Evolutionary conservation across 2,888 invertebrate species (phyloP), one percentile per base, ranked within the genome.

Genomic region (Patella pellucida): DNA sequence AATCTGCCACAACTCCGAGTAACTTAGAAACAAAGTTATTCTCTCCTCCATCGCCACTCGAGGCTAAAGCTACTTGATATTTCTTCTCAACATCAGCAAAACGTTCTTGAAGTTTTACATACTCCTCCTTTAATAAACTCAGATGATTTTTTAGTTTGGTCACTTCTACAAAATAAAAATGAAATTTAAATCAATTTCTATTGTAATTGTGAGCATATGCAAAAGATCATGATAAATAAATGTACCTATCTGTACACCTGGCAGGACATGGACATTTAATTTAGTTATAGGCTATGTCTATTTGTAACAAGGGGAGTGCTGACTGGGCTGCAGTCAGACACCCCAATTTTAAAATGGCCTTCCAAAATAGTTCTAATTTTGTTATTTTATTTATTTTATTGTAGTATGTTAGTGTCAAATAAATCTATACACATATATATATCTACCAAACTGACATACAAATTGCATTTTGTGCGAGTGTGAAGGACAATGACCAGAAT

Each of bases 11-110:
- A 52, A 95, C 95, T 90, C 94, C 93, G 11, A 97, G 93, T 12
- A 98, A 93, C 73, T 95, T 93, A 3, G 95, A 94, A n/a, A 96
- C 95, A 91, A 97, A 98, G 87, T 95, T 95, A 79, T 95, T 94
- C 68, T 79, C 78, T 23, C 83, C 83, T 12, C 82, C 83, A 41
- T 84, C 81, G 16, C 86, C 93, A 79, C 93, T 93, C 0, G 95
- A 95, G 62, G 95, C 94, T 9, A 85, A 77, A 1, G 94, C 94
- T 81, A 95, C 93, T 80, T 95, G 95, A 89, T 96, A 96, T 91
- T 96, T 96, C 82, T 94, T 94, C 89, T 97, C 96, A 51, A 97
- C 91, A 85, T 96, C 96, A 11, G 94, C 94, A 88, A 95, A 95
- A 81, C 94, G 94, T 71, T 93, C 93, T 90, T 97, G 96, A 52